Conservation (phyloP, 2,113 vertebrate species). For the Caracal caracal region DNA sequence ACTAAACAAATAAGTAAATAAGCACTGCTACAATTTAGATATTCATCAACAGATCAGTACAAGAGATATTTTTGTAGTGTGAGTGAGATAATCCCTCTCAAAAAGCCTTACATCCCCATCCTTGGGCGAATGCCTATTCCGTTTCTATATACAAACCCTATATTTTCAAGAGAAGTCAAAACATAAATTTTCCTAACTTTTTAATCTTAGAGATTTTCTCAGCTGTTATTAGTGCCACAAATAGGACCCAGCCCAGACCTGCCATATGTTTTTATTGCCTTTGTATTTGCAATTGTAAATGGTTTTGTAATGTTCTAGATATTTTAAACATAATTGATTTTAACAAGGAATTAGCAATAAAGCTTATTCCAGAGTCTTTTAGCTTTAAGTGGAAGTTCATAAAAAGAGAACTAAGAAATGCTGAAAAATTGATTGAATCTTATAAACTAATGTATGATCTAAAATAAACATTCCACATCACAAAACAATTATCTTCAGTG, state of each 20-base stretch:
- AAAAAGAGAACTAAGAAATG: slow-evolving; percentile 39
- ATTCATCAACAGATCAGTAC: background rate
- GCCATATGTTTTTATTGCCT: background rate
- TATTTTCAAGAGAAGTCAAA: background rate
- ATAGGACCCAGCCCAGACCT: background rate
- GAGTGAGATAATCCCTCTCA: background rate
- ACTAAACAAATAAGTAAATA: background rate
- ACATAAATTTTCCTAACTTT: background rate
- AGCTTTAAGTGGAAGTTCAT: slow-evolving; percentile 58
- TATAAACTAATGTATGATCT: slow-evolving; percentile 34
- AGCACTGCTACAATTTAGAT: background rate
- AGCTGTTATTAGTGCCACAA: background rate
- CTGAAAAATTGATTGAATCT: slow-evolving; percentile 51
- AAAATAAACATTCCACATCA: slow-evolving; percentile 66
- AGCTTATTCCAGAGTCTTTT: slow-evolving; percentile 54
- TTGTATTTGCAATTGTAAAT: slow-evolving; percentile 29
- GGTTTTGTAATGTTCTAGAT: slow-evolving; percentile 51
- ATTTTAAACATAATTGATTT: slow-evolving; percentile 59
- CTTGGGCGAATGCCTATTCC: background rate
- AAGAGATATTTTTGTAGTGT: background rate
- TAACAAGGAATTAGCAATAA: slow-evolving; percentile 61
- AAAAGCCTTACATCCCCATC: background rate
- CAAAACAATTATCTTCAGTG: slow-evolving; percentile 50
- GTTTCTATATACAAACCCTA: background rate
- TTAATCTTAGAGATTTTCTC: background rate